Evolutionary conservation across 1,140 invertebrate genomes (phyloP).

Genomic region (Zaprionus nigranus): DNA sequence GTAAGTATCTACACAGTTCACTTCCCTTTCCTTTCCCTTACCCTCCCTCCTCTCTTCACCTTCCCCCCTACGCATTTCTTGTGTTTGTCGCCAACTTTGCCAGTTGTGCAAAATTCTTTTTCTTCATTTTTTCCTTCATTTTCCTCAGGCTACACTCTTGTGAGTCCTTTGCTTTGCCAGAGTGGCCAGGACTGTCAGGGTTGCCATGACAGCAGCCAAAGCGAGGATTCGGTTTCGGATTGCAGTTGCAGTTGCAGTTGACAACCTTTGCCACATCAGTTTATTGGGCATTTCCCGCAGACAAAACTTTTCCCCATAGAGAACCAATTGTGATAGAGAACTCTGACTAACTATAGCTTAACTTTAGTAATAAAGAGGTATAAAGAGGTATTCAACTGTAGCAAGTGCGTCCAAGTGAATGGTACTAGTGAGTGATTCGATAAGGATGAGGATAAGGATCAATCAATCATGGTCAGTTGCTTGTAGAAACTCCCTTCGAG

Average conservation of each 20-base stretch:
- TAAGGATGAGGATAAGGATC: too few relatives aligned
- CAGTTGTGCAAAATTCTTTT: slow-evolving; percentile 47
- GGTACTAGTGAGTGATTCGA: too few relatives aligned
- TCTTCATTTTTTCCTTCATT: slow-evolving; percentile 3
- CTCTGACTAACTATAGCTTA: too few relatives aligned
- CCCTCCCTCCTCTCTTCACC: slow-evolving; percentile 12
- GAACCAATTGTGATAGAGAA: too few relatives aligned
- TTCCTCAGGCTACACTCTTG: slow-evolving; percentile 24
- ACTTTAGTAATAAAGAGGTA: too few relatives aligned
- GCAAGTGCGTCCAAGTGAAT: too few relatives aligned
- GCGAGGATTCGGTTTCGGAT: not conserved
- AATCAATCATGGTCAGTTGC: too few relatives aligned
- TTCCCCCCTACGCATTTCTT: not conserved
- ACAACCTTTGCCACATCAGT: slow-evolving; percentile 2
- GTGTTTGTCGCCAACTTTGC: slow-evolving; percentile 32
- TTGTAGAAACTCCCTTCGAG: too few relatives aligned
- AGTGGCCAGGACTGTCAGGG: slow-evolving; percentile 41
- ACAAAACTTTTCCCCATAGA: not conserved
- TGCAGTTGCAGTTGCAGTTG: not conserved
- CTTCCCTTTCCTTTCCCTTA: not conserved
- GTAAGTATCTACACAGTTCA: slow-evolving; percentile 66
- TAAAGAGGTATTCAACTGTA: too few relatives aligned
- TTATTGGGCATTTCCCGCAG: not conserved
- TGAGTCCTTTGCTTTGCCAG: slow-evolving; percentile 16
- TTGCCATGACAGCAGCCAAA: slow-evolving; percentile 46